Evolutionary conservation across 2,888 invertebrate genomes (phyloP).

Genomic region (Trachelus stipa): DNA sequence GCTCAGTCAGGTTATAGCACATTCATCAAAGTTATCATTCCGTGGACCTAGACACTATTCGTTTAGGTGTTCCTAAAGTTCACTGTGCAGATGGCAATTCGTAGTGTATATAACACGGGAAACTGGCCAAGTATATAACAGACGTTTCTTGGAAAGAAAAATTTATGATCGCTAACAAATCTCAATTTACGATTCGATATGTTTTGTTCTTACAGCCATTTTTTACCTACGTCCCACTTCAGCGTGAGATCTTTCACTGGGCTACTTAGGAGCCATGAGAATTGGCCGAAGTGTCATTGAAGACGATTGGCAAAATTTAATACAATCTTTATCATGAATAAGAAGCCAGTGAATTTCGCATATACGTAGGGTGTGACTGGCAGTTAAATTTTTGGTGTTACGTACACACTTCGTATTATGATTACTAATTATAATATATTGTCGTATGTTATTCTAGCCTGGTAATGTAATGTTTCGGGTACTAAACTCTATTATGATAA

Average conservation of each 20-base stretch:
- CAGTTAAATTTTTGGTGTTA: background rate
- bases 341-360: background rate
- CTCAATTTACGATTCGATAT: background rate
- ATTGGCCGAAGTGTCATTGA: background rate
- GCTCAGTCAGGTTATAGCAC: background rate
- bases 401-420: background rate
- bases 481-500: too few relatives aligned
- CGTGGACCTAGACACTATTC: background rate
- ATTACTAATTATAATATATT: background rate
- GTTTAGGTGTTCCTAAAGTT: background rate
- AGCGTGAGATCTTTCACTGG: background rate
- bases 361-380: background rate
- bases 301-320: background rate
- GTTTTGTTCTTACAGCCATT: background rate
- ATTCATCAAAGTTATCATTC: background rate
- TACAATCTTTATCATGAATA: background rate
- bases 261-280: background rate
- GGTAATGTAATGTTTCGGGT: background rate
- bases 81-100: background rate
- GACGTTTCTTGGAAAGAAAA: background rate
- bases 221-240: background rate
- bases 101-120: background rate
- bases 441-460: background rate
- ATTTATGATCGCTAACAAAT: constrained; percentile 4
- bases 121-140: background rate